Conservation (phyloP, 2,113 vertebrate species). For the Alouatta palliata region DNA sequence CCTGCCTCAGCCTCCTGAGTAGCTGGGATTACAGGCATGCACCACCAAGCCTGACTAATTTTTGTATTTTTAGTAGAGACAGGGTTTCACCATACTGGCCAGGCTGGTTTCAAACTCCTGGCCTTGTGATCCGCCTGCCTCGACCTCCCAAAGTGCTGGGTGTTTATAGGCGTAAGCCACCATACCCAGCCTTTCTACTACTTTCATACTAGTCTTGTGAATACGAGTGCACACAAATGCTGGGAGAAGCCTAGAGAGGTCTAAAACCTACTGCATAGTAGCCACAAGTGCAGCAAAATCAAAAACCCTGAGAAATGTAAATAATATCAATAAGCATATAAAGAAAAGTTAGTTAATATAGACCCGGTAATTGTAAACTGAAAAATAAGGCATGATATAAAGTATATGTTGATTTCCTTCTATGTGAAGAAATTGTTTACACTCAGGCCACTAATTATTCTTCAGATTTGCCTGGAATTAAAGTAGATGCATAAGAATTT, state of each 20-base stretch:
- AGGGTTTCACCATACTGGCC: too few relatives aligned
- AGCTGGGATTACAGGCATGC: too few relatives aligned
- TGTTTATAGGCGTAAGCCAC: too few relatives aligned
- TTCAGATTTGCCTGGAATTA: conserved; percentile 16
- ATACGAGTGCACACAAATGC: background rate
- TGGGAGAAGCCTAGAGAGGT: background rate
- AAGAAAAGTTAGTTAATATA: background rate
- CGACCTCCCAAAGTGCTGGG: too few relatives aligned
- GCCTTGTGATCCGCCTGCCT: too few relatives aligned
- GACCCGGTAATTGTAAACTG: background rate
- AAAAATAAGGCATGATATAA: background rate
- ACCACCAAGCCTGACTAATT: too few relatives aligned
- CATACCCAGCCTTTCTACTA: background rate
- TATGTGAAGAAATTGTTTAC: background rate
- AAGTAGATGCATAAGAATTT: background rate
- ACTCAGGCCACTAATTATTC: background rate
- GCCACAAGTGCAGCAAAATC: background rate
- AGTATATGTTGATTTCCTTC: background rate
- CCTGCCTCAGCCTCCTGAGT: too few relatives aligned
- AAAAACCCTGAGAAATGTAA: background rate
- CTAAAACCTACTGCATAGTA: background rate
- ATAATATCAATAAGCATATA: background rate
- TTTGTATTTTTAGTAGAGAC: too few relatives aligned
- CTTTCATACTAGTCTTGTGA: background rate
- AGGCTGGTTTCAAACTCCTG: too few relatives aligned